These are phyloP conservation scores for Ictidomys tridecemlineatus DNA, from an alignment of 2,113 vertebrate species.

Conservation along the genomic window DNA sequence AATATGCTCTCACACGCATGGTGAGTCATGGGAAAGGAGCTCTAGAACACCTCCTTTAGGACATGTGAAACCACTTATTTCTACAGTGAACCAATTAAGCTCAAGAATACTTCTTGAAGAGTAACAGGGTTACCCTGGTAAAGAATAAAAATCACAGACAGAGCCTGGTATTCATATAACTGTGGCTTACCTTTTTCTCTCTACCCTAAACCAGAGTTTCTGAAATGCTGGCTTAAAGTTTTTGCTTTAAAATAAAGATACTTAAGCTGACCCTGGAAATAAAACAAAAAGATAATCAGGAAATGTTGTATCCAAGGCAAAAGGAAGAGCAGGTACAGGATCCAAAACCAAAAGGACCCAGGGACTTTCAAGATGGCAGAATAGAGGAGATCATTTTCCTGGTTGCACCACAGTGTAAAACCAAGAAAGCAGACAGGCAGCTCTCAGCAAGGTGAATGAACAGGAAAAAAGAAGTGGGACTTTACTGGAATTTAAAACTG, in stretches of 20 bases:
- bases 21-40: not conserved
- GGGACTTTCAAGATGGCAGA: too few species aligned
- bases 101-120: not conserved
- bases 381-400: too few species aligned
- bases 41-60: not conserved
- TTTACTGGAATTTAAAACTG: too few species aligned
- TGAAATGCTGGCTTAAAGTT: conserved; percentile 6
- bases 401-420: too few species aligned
- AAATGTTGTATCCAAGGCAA: not conserved
- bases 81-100: not conserved
- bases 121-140: not conserved
- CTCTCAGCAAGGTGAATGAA: too few species aligned
- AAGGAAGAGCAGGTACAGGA: not conserved
- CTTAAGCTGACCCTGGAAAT: conserved; percentile 29
- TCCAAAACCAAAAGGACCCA: not conserved
- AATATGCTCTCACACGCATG: not conserved
- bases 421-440: too few species aligned
- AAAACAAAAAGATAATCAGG: not conserved
- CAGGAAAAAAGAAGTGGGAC: too few species aligned
- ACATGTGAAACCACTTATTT: not conserved
- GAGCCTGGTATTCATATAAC: not conserved
- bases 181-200: conserved; percentile 5
- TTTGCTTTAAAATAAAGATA: not conserved
- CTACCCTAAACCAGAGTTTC: conserved; percentile 35
- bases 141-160: conserved; percentile 22